These are phyloP conservation scores for Todus mexicanus DNA, from an alignment of 2,797 vertebrate genomes.

Conservation along the genomic window DNA sequence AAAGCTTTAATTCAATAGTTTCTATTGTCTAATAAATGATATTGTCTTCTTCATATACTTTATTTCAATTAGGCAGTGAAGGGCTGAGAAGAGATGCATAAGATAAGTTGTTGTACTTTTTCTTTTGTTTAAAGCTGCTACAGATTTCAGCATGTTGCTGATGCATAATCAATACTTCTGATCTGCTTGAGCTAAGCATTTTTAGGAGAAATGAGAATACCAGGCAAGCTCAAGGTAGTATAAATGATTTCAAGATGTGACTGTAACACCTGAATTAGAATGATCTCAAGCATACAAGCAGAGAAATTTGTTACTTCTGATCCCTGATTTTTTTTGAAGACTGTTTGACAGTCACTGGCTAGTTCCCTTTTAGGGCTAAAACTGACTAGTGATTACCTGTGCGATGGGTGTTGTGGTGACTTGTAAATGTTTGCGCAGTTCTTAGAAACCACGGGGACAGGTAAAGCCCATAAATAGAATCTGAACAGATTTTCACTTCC, in stretches of 20 bases:
- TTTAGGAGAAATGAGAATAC: slow-evolving; percentile 3
- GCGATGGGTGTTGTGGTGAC: background rate
- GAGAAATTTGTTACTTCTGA: background rate
- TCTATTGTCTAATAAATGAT: background rate
- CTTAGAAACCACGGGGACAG: background rate
- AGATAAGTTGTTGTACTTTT: background rate
- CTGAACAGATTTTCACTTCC: background rate
- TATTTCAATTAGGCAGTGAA: background rate
- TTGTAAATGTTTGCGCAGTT: background rate
- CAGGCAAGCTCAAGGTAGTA: background rate
- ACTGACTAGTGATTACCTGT: background rate
- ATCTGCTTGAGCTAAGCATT: background rate
- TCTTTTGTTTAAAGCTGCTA: background rate
- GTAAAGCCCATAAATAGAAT: background rate
- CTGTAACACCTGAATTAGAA: background rate
- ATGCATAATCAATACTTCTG: background rate
- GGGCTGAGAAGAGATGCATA: background rate
- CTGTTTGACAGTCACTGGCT: background rate
- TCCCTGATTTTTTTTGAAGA: background rate
- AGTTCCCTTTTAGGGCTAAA: background rate
- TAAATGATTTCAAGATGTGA: slow-evolving; percentile 34
- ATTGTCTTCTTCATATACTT: background rate
- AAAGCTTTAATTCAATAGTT: background rate
- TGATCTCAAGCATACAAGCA: background rate
- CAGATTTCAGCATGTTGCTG: background rate